Conservation (phyloP, 2,888 invertebrate genomes). For the Melangyna quadrimaculata region DNA sequence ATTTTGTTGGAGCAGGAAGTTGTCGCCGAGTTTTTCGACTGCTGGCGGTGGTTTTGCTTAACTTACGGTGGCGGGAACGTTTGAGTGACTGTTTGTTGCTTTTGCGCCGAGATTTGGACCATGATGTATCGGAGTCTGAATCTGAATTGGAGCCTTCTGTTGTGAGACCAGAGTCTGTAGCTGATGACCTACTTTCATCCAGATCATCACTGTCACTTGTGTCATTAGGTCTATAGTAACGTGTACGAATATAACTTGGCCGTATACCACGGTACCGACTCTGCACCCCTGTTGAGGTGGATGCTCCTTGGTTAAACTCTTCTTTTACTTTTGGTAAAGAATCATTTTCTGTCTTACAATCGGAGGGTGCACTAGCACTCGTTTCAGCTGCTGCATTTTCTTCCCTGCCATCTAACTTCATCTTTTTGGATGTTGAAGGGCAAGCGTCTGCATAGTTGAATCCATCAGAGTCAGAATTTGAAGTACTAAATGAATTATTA, state of each 20-base stretch:
- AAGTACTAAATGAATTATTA: slow-evolving; percentile 62
- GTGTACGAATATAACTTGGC: slow-evolving; percentile 19
- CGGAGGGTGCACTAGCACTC: slow-evolving; percentile 13
- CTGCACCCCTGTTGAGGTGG: slow-evolving; percentile 77
- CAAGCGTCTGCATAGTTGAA: not conserved
- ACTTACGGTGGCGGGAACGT: slow-evolving; percentile 65
- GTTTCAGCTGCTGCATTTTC: slow-evolving; percentile 9
- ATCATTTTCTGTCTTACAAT: slow-evolving; percentile 14
- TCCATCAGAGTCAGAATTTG: slow-evolving; percentile 54
- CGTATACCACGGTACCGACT: slow-evolving; percentile 49
- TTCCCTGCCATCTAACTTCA: slow-evolving; percentile 23
- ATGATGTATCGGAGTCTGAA: slow-evolving; percentile 59
- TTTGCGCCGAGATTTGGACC: slow-evolving; percentile 61
- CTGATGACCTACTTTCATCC: slow-evolving; percentile 43
- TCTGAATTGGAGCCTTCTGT: slow-evolving; percentile 29
- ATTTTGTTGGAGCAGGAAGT: slow-evolving; percentile 30
- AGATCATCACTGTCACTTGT: slow-evolving; percentile 57
- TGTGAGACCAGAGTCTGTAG: slow-evolving; percentile 21
- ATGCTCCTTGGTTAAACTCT: slow-evolving; percentile 77
- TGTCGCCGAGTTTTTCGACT: slow-evolving; percentile 46
- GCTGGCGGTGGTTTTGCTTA: slow-evolving; percentile 35
- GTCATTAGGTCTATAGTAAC: slow-evolving; percentile 19
- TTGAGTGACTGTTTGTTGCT: slow-evolving; percentile 64
- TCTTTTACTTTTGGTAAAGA: slow-evolving; percentile 69
- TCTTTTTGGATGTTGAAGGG: slow-evolving; percentile 48